These are phyloP conservation scores for Cataglyphis altisquamis DNA, from an alignment of 2,888 invertebrate genomes.

Conservation along the genomic window DNA sequence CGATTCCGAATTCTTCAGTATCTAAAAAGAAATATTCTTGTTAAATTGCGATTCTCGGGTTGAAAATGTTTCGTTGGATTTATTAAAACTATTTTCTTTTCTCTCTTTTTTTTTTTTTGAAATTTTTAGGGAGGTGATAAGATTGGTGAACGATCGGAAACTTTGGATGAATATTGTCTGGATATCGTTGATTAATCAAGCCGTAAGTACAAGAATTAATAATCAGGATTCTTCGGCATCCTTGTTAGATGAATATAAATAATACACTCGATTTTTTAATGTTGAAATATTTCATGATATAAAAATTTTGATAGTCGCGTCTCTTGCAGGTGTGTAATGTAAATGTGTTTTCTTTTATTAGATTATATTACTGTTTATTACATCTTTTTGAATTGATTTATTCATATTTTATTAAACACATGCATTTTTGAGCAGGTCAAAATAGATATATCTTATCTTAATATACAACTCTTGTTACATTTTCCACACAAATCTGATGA, in stretches of 20 bases:
- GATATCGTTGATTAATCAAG: not conserved
- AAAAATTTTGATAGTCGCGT: not conserved
- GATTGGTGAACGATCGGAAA: not conserved
- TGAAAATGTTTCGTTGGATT: not conserved
- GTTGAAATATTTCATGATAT: not conserved
- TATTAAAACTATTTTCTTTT: not conserved
- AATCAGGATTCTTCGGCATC: not conserved
- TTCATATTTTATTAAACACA: not conserved
- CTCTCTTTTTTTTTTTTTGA: not conserved
- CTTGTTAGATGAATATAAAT: constrained; percentile 13
- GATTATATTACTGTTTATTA: not conserved
- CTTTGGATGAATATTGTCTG: not conserved
- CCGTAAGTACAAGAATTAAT: constrained; percentile 9
- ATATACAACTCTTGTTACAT: not conserved
- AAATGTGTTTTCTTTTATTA: not conserved
- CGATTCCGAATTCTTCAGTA: not conserved
- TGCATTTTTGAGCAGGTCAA: not conserved
- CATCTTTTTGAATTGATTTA: not conserved
- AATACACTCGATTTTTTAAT: not conserved
- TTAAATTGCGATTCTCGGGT: not conserved
- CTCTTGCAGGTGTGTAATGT: not conserved
- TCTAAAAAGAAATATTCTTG: not conserved
- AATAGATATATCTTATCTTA: too few relatives aligned
- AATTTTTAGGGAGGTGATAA: not conserved
- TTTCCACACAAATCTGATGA: not conserved